These are phyloP conservation scores for Diacarnus erythraeanus DNA, from an alignment of 37 sponge, comb jelly and placozoan genomes.

Conservation along the genomic window DNA sequence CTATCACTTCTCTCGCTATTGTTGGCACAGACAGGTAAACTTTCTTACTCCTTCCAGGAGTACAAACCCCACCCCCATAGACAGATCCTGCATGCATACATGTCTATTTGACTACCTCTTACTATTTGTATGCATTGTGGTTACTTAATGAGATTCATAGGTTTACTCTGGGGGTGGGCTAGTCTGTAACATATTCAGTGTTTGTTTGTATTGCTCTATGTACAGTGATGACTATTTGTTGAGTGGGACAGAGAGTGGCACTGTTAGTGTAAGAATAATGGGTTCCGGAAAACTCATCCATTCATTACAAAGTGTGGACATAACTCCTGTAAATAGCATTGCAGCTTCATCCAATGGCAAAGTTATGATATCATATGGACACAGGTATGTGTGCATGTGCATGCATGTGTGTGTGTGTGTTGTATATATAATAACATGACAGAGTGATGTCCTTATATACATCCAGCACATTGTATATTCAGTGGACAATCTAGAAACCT, in stretches of 20 bases:
- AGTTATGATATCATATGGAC: background rate
- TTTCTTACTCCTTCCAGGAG: background rate
- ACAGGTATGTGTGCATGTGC: conserved; percentile 7
- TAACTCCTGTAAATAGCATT: conserved; percentile 4
- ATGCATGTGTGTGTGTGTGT: background rate
- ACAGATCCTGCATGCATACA: too few species aligned
- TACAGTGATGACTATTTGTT: conserved; percentile 1
- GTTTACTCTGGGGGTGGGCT: too few species aligned
- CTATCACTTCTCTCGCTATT: conserved; percentile 11
- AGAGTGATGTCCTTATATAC: too few species aligned
- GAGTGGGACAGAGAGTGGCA: conserved; percentile 16
- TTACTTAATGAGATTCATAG: too few species aligned
- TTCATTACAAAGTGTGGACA: background rate
- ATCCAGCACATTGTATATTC: too few species aligned
- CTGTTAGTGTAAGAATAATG: conserved; percentile 39
- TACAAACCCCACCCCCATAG: background rate
- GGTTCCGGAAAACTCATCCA: conserved; percentile 20
- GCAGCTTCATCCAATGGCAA: conserved; percentile 14
- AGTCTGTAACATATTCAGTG: too few species aligned
- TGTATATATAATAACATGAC: background rate
- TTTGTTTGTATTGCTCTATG: background rate
- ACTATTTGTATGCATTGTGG: too few species aligned
- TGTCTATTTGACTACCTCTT: too few species aligned
- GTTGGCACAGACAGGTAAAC: conserved; percentile 5
- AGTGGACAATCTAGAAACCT: too few species aligned